Conservation (phyloP, 2,797 vertebrate species). For the Microctenopoma stevenorrisi region DNA sequence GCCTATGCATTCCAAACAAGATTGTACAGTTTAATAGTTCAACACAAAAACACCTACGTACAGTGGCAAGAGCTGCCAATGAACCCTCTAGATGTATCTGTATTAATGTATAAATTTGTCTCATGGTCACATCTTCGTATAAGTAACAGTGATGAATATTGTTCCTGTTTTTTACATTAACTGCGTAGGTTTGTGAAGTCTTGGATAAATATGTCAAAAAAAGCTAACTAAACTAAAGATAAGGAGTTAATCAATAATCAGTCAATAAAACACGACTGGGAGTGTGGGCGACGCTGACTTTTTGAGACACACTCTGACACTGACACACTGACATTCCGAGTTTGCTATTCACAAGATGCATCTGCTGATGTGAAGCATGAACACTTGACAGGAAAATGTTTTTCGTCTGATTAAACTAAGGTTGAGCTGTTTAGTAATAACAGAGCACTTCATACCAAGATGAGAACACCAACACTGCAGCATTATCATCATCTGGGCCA, state of each 20-base stretch:
- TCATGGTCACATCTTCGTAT: not conserved
- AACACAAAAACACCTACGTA: constrained; percentile 13
- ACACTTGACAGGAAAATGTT: not conserved
- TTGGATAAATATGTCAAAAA: too few species aligned
- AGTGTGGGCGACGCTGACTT: too few species aligned
- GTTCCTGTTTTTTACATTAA: not conserved
- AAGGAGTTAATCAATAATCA: not conserved
- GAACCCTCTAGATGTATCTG: too few species aligned
- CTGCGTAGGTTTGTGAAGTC: too few species aligned
- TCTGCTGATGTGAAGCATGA: too few species aligned
- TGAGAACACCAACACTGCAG: not conserved
- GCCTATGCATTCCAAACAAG: constrained; percentile 52
- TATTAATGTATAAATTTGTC: too few species aligned
- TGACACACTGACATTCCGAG: too few species aligned
- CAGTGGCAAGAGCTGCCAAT: not conserved
- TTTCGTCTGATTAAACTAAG: not conserved
- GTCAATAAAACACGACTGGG: not conserved
- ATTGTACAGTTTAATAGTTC: constrained; percentile 50
- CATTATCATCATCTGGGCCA: not conserved
- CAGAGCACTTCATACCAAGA: not conserved
- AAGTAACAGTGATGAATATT: not conserved
- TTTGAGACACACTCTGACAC: too few species aligned
- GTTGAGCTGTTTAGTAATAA: not conserved
- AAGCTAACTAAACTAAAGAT: not conserved
- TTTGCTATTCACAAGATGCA: too few species aligned